These are phyloP conservation scores for Belonocnema kinseyi DNA, from an alignment of 1,140 invertebrate species.

Conservation along the genomic window DNA sequence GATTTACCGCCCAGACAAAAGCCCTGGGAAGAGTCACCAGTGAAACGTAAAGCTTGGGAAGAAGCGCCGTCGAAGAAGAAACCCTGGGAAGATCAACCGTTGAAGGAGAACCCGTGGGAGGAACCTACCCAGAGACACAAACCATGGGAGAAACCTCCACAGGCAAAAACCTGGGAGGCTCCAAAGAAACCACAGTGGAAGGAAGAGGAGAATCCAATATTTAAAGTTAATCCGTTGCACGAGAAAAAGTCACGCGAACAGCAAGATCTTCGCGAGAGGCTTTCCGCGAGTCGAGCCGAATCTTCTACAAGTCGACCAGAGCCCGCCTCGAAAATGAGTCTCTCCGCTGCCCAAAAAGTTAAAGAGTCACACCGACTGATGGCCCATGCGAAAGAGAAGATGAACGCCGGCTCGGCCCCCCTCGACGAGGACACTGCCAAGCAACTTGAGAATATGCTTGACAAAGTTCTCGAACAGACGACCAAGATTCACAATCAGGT, in stretches of 20 bases:
- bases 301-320: slow-evolving; percentile 39
- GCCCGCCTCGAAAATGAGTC: slow-evolving; percentile 41
- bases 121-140: slow-evolving; percentile 34
- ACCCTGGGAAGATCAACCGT: slow-evolving; percentile 47
- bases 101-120: slow-evolving; percentile 32
- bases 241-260: slow-evolving; percentile 62
- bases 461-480: slow-evolving; percentile 68
- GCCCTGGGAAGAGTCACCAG: not conserved
- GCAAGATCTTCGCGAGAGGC: slow-evolving; percentile 62
- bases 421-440: slow-evolving; percentile 67
- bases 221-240: slow-evolving; percentile 53
- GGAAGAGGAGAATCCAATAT: slow-evolving; percentile 44
- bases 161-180: slow-evolving; percentile 16
- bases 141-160: not conserved
- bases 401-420: slow-evolving; percentile 52
- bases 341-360: slow-evolving; percentile 55
- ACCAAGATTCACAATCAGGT: slow-evolving; percentile 70
- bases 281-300: slow-evolving; percentile 60
- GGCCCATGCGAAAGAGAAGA: slow-evolving; percentile 66
- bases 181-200: slow-evolving; percentile 55
- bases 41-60: not conserved
- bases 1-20: not conserved
- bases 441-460: slow-evolving; percentile 68
- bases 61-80: slow-evolving; percentile 55
- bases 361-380: slow-evolving; percentile 69